Base-by-base conservation (phyloP, 2,797 vertebrate genomes). In the Acestrorhynchus altus region DNA sequence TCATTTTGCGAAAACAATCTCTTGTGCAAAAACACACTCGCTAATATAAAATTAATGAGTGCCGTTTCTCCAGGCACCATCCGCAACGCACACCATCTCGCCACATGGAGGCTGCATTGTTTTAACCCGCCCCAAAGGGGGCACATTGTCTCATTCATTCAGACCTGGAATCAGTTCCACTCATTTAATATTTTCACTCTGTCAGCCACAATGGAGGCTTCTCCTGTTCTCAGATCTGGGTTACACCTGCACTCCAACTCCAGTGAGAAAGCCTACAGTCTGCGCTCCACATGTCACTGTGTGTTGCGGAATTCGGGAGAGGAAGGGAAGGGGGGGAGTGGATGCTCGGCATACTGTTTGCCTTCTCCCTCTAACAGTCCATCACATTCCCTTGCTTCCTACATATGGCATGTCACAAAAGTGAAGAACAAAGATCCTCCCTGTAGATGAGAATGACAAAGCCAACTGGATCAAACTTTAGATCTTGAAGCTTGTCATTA, bases 231-330 rank as follows among this genome's bases (percentile, higher is more conserved):
- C 42, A 73, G 68, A 63, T 18, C 57, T 28, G 56, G 8, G 4
- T 2, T 51, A 44, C 42, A 39, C 35, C 47, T 70, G 64, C 24
- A 47, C 15, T 63, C 26, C 35, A 46, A 68, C 63, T 49, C 39
- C 56, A 57, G 8, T 18, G 26, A 35, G 22, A 9, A 26, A 22
- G 4, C 44, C 31, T 12, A 15, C 49, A n/a, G 26, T 73, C 77
- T 78, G 82, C 28, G 51, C 42, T 51, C 78, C 69, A 78, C 78
- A 83, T 77, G 74, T 65, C 57, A 51, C 71, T 24, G 22, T 42
- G 42, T n/a, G 46, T 15, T 59, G 52, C 73, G 69, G 66, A 51
- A 72, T 77, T 60, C 31, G 59, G 69, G 60, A 39, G 49, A 61
- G 70, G 57, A 61, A 61, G 54, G 66, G 64, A 4, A 9, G 20